Evolutionary conservation across 2,113 vertebrate genomes (phyloP).

Genomic region (Aegypius monachus): DNA sequence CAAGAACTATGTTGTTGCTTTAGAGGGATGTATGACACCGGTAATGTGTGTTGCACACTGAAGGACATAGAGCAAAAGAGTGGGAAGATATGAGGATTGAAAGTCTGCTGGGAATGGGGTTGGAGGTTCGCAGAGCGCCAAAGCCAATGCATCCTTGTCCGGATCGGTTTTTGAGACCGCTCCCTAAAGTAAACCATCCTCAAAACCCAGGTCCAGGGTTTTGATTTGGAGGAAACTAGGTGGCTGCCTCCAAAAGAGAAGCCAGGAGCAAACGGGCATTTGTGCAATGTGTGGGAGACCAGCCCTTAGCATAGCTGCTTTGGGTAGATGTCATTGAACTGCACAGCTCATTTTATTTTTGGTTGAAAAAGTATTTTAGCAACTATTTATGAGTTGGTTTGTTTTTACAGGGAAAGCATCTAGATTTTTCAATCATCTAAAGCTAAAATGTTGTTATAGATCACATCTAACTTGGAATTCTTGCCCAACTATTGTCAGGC

Average conservation of each 20-base stretch:
- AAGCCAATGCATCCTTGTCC: background rate
- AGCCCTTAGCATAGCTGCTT: background rate
- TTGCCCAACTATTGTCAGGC: background rate
- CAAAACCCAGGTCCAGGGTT: background rate
- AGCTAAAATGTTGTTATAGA: background rate
- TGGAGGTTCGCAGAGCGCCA: background rate
- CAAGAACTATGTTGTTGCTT: background rate
- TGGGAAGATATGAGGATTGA: background rate
- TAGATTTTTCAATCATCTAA: background rate
- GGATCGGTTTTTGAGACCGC: background rate
- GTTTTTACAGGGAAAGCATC: background rate
- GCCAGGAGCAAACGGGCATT: background rate
- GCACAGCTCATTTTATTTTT: background rate
- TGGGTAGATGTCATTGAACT: background rate
- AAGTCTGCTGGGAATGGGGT: background rate
- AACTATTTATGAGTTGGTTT: background rate
- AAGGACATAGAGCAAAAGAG: background rate
- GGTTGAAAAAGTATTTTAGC: background rate
- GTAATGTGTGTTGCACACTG: background rate
- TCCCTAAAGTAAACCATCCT: background rate
- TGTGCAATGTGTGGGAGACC: background rate
- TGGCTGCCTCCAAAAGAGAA: background rate
- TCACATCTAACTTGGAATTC: background rate
- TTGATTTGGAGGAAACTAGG: background rate
- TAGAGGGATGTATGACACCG: rapidly evolving